Evolutionary conservation across 2,888 invertebrate genomes (phyloP).

Genomic region (Spisula subtruncata): DNA sequence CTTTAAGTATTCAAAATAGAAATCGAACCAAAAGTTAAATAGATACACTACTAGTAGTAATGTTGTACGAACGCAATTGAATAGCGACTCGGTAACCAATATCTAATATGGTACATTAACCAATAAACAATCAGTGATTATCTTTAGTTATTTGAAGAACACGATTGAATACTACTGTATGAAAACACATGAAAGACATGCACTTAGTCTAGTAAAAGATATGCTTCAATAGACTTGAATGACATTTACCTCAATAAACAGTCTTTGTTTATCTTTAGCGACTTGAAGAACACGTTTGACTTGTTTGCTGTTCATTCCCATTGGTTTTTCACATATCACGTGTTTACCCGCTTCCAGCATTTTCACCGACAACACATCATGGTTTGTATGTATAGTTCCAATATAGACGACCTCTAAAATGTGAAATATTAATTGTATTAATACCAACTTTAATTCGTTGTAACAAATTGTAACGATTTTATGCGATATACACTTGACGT

Average conservation of each 20-base stretch:
- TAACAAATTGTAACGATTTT: no score
- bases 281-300: conserved; percentile 90
- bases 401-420: conserved; percentile 94
- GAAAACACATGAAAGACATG: no score
- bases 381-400: conserved; percentile 93
- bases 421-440: neutral
- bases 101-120: no score
- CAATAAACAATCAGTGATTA: conserved; percentile 90
- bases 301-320: conserved; percentile 94
- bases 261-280: conserved; percentile 92
- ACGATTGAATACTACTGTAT: no score
- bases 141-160: conserved; percentile 91
- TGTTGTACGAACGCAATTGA: no score
- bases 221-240: no score
- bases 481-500: no score
- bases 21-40: neutral
- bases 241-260: conserved; percentile 89
- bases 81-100: no score
- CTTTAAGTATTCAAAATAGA: conserved; percentile 78
- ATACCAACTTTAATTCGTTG: no score
- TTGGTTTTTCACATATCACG: conserved; percentile 96
- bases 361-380: conserved; percentile 91
- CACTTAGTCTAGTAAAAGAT: no score
- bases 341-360: conserved; percentile 95
- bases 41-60: no score